Base-by-base conservation (phyloP, 2,888 invertebrate species). In the Oligia latruncula region DNA sequence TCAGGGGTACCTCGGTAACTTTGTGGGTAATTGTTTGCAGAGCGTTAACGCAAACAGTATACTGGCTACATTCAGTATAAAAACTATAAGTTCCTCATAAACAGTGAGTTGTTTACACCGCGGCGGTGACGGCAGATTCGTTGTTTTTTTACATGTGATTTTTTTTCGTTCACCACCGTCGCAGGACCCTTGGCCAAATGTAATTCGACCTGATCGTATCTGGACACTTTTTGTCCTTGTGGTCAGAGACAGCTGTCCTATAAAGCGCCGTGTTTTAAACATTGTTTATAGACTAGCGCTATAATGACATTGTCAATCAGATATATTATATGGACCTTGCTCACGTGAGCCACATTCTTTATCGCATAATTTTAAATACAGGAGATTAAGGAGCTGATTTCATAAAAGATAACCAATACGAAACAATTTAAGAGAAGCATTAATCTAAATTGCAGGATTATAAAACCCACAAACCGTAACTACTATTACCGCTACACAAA, bases 151-250 rank as follows among this genome's bases (percentile, higher is more conserved):
- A 93, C 92, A 92, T 90, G 87, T 81, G 90, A 86, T 90, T 92
- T 95, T 96, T 52, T 96, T 96, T 95, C 91, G 82, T 90, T 88
- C 89, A 86, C 91, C 91, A 88, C 89, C 89, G 89, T 87, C 88
- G 86, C 89, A 88, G 90, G 90, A 89, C 93, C 94, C 95, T 91
- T 94, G 94, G 95, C 94, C 94, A 89, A 95, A 94, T 94, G 96
- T 95, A 97, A 97, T 94, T 93, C 94, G 96, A 96, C 94, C 97
- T 96, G 96, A 96, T 96, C 93, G 93, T 96, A 97, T 96, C 97
- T 92, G 93, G 89, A 92, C 92, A 92, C 92, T 96, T 96, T 97
- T 96, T 96, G 95, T 92, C 91, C 92, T 92, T 96, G 96, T 93
- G 96, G 97, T 96, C 96, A 96, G 94, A 90, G 92, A 93, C 97